Evolutionary conservation across 2,797 vertebrate species (phyloP).

Genomic region (Falco berigora): DNA sequence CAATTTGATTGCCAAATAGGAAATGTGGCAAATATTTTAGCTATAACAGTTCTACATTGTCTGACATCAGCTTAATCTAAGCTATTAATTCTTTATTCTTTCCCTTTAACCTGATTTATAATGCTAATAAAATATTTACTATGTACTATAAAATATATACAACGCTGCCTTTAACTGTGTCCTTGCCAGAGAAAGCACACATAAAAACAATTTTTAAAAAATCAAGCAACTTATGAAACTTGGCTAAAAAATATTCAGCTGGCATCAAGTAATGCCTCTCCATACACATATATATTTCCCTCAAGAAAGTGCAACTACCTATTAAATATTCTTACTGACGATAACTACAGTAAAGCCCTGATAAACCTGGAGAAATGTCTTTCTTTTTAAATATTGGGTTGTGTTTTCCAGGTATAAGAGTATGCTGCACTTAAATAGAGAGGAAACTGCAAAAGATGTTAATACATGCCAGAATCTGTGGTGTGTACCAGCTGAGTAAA

Average conservation of each 20-base stretch:
- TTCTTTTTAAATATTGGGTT: neutral
- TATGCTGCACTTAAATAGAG: neutral
- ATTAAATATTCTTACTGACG: neutral
- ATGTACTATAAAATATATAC: neutral
- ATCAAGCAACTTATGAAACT: neutral
- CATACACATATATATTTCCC: neutral
- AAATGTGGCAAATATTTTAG: neutral
- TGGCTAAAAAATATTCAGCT: neutral
- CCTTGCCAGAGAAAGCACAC: neutral
- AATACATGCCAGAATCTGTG: neutral
- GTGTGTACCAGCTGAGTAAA: neutral
- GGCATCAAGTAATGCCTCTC: neutral
- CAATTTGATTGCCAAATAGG: neutral
- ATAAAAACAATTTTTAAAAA: neutral
- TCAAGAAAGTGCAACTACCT: neutral
- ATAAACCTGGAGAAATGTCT: neutral
- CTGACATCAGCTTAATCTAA: neutral
- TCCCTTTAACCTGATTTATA: neutral
- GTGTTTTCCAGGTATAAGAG: neutral
- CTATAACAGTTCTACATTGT: neutral
- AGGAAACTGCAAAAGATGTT: neutral
- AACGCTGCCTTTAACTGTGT: neutral
- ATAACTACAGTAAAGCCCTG: neutral
- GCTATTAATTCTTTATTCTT: constrained; percentile 2
- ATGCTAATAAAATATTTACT: constrained; percentile 1